Base-by-base conservation (phyloP, 2,888 invertebrate genomes). In the Drosophila subsilvestris region DNA sequence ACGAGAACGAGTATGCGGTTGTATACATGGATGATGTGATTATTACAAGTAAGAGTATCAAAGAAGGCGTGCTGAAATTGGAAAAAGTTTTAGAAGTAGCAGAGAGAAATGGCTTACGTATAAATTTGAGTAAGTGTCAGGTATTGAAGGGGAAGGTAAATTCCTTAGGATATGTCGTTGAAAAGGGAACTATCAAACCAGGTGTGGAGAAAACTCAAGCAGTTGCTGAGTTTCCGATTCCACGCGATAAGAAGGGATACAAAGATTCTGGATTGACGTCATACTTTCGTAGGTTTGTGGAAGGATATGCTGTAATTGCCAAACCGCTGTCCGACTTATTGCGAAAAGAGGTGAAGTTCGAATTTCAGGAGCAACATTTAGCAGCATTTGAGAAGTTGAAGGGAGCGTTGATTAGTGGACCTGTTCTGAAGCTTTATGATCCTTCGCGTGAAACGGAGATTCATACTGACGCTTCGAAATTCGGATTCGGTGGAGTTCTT, bases 391-490 rank as follows among this genome's bases (percentile, higher is more conserved):
- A 32, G 47, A 55, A 60, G 20, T 20, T 20, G 20, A 20, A 20
- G 20, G 20, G 20, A 20, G 20, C 8, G 7, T 57, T 25, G 25
- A 25, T 25, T 25, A 25, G 25, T 25, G 25, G 25, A 25, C 6
- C 25, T 6, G 25, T 25, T 25, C 25, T 25, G 6, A 22, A 45
- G 29, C 12, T 63, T 8, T 57, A 57, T 45, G 51, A 57, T 45
- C 45, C 29, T 1, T 50, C 49, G 17, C 37, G 32, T 1, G 32
- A 18, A 10, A 57, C 57, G 6, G 57, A 57, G 6, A 43, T 58
- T 22, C 53, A 58, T 2, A 58, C 51, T n/a, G 55, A 53, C 25
- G 66, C 56, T 8, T 47, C 37, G 12, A 56, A 67, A 20, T 54
- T 22, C 47, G 59, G 43, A 8, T 65, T 49, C 17, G 58, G 58